Evolutionary conservation across 2,113 vertebrate species (phyloP), one percentile per base, ranked within the genome.

Genomic region (Phoenicopterus ruber): DNA sequence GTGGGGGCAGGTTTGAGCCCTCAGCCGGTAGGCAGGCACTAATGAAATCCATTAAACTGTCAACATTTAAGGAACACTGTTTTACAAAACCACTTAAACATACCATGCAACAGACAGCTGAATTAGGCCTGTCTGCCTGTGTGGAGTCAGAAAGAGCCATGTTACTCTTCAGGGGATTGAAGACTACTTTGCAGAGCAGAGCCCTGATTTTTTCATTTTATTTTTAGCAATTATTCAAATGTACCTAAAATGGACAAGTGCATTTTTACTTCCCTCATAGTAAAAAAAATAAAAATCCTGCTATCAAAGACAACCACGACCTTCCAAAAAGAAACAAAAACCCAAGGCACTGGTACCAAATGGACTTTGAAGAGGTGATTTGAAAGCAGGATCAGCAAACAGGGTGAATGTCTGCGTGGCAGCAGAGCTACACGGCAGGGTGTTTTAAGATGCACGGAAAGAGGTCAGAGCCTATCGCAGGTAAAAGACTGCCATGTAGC

Each of bases 11-110:
- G 69, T 88, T 63, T 94, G 62, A 94, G 73, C 78, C 92, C 63
- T 93, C 89, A 91, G 87, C 72, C 10, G 0, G 47, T 92, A 91
- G 65, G 69, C 85, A 95, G 91, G 58, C 93, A 96, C 84, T 94
- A 96, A 95, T 90, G 88, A 97, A 97, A 96, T 94, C 95, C 96
- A 97, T 97, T 97, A 97, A 97, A 97, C 94, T 96, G 95, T 95
- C 93, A 95, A 88, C 94, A 95, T 96, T 96, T 95, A 97, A 78
- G 89, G 91, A 96, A 94, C 91, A 88, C 91, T 88, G 93, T 94
- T 97, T 96, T 90, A 96, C 91, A 93, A 94, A 96, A 95, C 96
- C 94, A 95, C 94, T 97, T 97, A 96, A 93, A 96, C 88, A 83
- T 70, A 92, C 87, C 84, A 94, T 65, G 78, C 91, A 94, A 91